phyloP scores from a whole-genome alignment of 2,113 vertebrate genomes.

The Hyaena hyaena region DNA sequence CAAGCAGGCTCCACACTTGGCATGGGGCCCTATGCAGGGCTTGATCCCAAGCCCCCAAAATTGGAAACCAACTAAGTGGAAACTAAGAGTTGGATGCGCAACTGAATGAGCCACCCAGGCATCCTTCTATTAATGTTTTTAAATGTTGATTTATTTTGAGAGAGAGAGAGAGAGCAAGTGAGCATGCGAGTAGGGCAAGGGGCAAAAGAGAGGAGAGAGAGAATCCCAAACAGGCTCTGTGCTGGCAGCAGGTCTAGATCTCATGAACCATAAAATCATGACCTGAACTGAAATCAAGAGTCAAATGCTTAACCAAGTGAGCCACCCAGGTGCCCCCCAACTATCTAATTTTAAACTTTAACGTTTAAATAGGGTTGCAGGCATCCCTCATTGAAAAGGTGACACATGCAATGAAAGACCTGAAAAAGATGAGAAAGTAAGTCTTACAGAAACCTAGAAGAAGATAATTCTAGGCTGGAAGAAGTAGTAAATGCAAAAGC shows the following conservation, averaged over 20 bases:
- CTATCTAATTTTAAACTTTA: not conserved
- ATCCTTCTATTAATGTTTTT: too few relatives aligned
- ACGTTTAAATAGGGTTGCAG: not conserved
- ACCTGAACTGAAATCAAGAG: not conserved
- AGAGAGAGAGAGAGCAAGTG: not conserved
- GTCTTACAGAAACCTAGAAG: not conserved
- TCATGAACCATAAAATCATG: not conserved
- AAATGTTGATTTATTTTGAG: not conserved
- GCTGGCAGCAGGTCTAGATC: not conserved
- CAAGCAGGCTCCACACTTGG: not conserved
- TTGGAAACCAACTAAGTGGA: too few relatives aligned
- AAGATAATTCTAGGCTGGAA: slow-evolving; percentile 17
- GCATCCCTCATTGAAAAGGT: not conserved
- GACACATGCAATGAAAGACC: not conserved
- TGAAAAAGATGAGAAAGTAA: not conserved
- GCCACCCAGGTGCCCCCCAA: not conserved
- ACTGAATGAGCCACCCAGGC: too few relatives aligned
- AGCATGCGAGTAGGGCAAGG: not conserved
- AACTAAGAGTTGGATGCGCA: too few relatives aligned
- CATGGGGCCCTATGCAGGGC: too few relatives aligned
- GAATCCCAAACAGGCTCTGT: not conserved
- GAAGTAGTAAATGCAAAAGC: not conserved
- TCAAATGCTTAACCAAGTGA: not conserved
- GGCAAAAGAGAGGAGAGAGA: not conserved
- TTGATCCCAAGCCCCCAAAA: too few relatives aligned